Evolutionary conservation across 2,888 invertebrate genomes (phyloP).

Genomic region (Ecliptopera silaceata): DNA sequence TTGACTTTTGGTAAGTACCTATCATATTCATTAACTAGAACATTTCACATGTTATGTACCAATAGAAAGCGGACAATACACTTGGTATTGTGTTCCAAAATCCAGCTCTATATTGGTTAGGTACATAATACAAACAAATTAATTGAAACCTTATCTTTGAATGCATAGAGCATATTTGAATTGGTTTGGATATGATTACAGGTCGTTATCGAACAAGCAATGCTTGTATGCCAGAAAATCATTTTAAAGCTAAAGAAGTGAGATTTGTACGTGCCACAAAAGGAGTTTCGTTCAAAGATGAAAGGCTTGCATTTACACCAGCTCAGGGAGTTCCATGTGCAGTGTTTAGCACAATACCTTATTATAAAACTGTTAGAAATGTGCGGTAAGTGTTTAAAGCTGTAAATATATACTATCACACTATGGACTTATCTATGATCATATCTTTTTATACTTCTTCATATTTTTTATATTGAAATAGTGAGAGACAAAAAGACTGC

Average conservation of each 20-base stretch:
- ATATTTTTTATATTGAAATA: too few species aligned
- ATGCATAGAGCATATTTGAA: background rate
- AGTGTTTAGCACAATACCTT: constrained; percentile 94
- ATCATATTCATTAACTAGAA: too few species aligned
- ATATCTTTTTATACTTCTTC: too few species aligned
- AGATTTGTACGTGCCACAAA: constrained; percentile 84
- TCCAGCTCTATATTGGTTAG: too few species aligned
- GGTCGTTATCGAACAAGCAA: constrained; percentile 79
- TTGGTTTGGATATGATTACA: constrained; percentile 40
- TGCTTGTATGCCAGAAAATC: constrained; percentile 81
- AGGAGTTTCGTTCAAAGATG: constrained; percentile 88
- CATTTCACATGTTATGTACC: too few species aligned
- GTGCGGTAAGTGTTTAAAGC: constrained; percentile 80
- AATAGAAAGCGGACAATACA: too few species aligned
- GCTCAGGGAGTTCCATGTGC: constrained; percentile 91
- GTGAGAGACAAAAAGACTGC: too few species aligned
- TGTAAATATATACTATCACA: too few species aligned
- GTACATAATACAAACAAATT: background rate
- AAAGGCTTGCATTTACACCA: constrained; percentile 92
- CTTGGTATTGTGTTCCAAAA: too few species aligned
- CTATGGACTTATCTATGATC: too few species aligned
- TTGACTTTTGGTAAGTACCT: constrained; percentile 83
- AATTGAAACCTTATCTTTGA: background rate
- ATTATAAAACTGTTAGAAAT: constrained; percentile 86
- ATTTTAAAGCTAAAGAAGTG: constrained; percentile 81